Conservation (phyloP, 2,113 vertebrate species). For the Corythornis vintsioides region DNA sequence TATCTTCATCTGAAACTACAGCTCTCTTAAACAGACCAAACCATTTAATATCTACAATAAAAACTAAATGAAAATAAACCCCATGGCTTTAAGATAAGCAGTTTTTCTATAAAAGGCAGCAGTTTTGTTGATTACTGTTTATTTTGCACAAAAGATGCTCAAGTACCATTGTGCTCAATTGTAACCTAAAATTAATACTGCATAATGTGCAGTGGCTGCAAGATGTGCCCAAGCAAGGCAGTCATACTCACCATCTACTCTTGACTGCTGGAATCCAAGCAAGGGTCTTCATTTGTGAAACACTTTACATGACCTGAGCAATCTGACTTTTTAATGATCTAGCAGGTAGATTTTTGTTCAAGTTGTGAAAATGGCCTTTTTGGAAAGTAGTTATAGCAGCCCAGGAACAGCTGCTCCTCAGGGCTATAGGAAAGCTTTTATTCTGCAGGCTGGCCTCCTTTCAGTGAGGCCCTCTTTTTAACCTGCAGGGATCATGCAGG, state of each 20-base stretch:
- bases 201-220: accelerated
- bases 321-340: neutral
- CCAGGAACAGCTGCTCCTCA: conserved; percentile 62
- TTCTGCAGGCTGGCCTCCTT: conserved; percentile 67
- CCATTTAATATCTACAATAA: neutral
- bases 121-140: neutral
- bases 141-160: neutral
- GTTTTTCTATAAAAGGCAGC: neutral
- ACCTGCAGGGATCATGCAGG: conserved; percentile 71
- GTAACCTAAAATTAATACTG: neutral
- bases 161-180: neutral
- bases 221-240: neutral
- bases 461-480: conserved; percentile 62
- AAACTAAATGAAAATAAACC: neutral
- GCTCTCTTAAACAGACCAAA: neutral
- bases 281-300: neutral
- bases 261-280: neutral
- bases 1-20: neutral
- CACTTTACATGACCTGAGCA: neutral
- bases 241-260: neutral
- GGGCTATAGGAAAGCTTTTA: conserved; percentile 60
- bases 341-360: conserved; percentile 31
- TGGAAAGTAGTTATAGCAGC: neutral
- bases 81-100: neutral
- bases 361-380: conserved; percentile 4